A percentile compares a stretch with the other conserved stretches of the same genome.
These are phyloP conservation scores for Arge pagana DNA, from an alignment of 2,888 invertebrate genomes.

Conservation along the genomic window DNA sequence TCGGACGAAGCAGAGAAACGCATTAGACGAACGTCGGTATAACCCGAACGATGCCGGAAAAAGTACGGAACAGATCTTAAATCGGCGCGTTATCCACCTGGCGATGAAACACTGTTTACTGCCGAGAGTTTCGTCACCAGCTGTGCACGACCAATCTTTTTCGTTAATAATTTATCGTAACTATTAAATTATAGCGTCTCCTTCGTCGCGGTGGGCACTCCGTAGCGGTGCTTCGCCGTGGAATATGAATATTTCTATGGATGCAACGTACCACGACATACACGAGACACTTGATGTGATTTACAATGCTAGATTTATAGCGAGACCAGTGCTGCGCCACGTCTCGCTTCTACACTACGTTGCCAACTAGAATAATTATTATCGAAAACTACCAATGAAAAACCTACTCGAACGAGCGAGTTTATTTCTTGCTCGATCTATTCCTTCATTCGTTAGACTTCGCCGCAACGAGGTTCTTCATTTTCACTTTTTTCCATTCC, in stretches of 20 bases:
- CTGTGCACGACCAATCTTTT: slow-evolving; percentile 29
- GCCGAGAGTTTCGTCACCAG: slow-evolving; percentile 6
- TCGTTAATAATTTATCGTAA: slow-evolving; percentile 52
- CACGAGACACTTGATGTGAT: slow-evolving; percentile 52
- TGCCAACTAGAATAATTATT: too few relatives aligned
- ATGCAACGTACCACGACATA: slow-evolving; percentile 36
- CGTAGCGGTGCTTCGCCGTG: slow-evolving; percentile 31
- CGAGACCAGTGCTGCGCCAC: too few relatives aligned
- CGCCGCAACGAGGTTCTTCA: too few relatives aligned
- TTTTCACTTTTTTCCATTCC: too few relatives aligned
- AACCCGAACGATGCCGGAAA: too few relatives aligned
- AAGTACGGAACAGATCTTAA: too few relatives aligned
- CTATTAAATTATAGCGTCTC: slow-evolving; percentile 51
- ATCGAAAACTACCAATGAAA: too few relatives aligned
- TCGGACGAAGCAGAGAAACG: slow-evolving; percentile 12
- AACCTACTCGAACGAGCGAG: too few relatives aligned
- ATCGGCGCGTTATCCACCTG: slow-evolving; percentile 2
- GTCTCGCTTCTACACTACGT: too few relatives aligned
- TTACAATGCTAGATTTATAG: slow-evolving; percentile 55
- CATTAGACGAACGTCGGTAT: too few relatives aligned
- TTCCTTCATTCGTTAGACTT: too few relatives aligned
- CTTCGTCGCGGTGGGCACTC: slow-evolving; percentile 10
- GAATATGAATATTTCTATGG: slow-evolving; percentile 55
- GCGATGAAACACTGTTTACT: not conserved
- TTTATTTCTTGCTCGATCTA: too few relatives aligned